Evolutionary conservation across 2,797 vertebrate species (phyloP), one percentile per base, ranked within the genome.

Genomic region (Danio tinwini): DNA sequence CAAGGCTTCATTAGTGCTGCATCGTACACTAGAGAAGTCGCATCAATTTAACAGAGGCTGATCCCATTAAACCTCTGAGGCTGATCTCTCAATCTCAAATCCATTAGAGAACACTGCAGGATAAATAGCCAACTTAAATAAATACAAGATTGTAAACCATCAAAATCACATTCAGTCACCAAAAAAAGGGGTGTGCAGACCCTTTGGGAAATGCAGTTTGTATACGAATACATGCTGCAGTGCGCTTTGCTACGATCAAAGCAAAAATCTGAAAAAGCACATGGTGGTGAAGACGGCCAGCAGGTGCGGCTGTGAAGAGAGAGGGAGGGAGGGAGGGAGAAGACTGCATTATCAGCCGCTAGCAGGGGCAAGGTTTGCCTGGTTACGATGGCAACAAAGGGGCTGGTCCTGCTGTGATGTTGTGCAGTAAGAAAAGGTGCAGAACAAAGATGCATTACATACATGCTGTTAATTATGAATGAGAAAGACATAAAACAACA

Each of bases 391-490:
- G 90, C 89, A 92, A 93, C 92, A 83, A 56, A 83, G 82, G 56
- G 72, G 83, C 65, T 85, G 70, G 47, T 83, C 71, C 55, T 78
- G 88, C 88, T 85, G 87, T 92, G 69, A 73, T 80, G 78, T 86
- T 90, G 83, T 87, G 78, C 44, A 70, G 84, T 78, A 88, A 83
- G 78, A 73, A 72, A 37, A 12, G 87, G 85, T 85, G 90, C 29
- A 29, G 84, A 86, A 86, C 68, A 88, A 88, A 78, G 76, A 64
- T 29, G n/a, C n/a, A 16, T 78, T 45, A 19, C 61, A 17, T 10
- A 17, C 52, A 52, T 64, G 10, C 82, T 84, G 81, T 94, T 84
- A 93, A 93, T 92, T 92, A 94, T 93, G 83, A 87, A 95, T 88
- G 86, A 83, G 17, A 79, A 21, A 80, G 81, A 72, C 29, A 73